A percentile compares a stretch with the other conserved stretches of the same genome.
Conservation (phyloP, 2,797 vertebrate species). For the Macropodus opercularis region DNA sequence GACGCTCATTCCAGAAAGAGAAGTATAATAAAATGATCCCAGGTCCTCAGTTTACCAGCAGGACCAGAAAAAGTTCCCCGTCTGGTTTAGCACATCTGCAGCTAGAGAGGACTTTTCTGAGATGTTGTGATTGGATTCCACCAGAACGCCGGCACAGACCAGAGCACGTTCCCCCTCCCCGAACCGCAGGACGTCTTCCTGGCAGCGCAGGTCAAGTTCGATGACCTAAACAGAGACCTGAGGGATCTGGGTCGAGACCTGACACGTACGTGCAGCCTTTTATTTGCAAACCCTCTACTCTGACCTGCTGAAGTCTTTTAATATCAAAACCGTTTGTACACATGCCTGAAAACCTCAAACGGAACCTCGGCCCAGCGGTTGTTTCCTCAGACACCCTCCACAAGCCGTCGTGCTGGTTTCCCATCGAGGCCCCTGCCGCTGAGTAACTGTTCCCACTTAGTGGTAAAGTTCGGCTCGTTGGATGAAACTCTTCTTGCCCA, state of each 20-base stretch:
- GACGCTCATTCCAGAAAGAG: too few relatives aligned
- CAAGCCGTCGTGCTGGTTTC: constrained; percentile 60
- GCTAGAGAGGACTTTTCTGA: too few relatives aligned
- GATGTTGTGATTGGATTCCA: constrained; percentile 18
- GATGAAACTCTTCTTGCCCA: constrained; percentile 51
- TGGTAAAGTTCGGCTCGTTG: constrained; percentile 52
- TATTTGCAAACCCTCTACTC: neutral
- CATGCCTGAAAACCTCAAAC: constrained; percentile 52
- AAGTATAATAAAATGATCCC: too few relatives aligned
- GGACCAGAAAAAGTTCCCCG: too few relatives aligned
- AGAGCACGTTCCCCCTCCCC: constrained; percentile 90
- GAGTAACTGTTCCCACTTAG: constrained; percentile 66
- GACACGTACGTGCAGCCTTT: constrained; percentile 82
- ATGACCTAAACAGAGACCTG: constrained; percentile 91
- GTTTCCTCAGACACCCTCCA: constrained; percentile 51
- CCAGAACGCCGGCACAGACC: constrained; percentile 92
- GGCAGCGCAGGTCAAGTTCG: constrained; percentile 95
- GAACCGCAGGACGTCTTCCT: constrained; percentile 94
- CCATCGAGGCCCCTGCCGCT: constrained; percentile 63
- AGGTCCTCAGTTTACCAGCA: too few relatives aligned
- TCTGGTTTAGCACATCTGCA: too few relatives aligned
- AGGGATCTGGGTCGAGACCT: constrained; percentile 88
- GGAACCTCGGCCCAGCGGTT: constrained; percentile 51
- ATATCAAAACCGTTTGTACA: constrained; percentile 18
- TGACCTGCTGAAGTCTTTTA: neutral